Base-by-base conservation (phyloP, 2,113 vertebrate species). In the Eupsittula cactorum region DNA sequence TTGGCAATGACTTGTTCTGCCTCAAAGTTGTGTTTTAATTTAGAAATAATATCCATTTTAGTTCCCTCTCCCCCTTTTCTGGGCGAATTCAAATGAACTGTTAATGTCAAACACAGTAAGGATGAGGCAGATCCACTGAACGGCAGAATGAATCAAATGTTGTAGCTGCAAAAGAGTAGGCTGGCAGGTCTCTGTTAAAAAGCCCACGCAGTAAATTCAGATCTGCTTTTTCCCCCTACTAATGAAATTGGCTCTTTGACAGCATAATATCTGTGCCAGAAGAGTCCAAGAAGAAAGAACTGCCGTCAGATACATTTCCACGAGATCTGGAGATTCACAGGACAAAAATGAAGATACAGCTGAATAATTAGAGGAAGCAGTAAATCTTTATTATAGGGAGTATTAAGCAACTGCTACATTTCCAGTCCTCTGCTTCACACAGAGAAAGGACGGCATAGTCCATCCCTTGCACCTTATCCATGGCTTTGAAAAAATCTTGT, bases 51-150 rank as follows among this genome's bases (percentile, higher is more conserved):
- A 55, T 68, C 41, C 27, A 33, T 57, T 92, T 93, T 70, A n/a
- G 15, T 90, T 83, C 24, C 20, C 10, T 42, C 35, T 62, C 6
- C 29, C 24, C 15, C 9, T 13, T 16, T 73, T 92, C 71, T 64
- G 44, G 74, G 39, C 47, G 59, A 88, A 97, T 96, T 94, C 81
- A 91, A 50, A 77, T 44, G 81, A 97, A 93, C 35, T 81, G 44
- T 77, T 94, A 92, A 74, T 96, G 88, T 93, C 92, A 96, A 91
- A 95, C 25, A 71, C 6, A 24, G 74, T 53, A 86, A 96, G 35
- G 82, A 93, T 53, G 79, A 91, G 82, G 27, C n/a, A 88, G 86
- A 88, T 42, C 13, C 33, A 81, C 29, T 42, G 47, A 71, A 20
- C 0, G 1, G 55, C 82, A 95, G 76, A 93, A 95, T 42, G 82